A percentile compares a stretch with the other conserved stretches of the same genome.
phyloP scores from a whole-genome alignment of 2,113 vertebrate species.

The Pelusios castaneus region DNA sequence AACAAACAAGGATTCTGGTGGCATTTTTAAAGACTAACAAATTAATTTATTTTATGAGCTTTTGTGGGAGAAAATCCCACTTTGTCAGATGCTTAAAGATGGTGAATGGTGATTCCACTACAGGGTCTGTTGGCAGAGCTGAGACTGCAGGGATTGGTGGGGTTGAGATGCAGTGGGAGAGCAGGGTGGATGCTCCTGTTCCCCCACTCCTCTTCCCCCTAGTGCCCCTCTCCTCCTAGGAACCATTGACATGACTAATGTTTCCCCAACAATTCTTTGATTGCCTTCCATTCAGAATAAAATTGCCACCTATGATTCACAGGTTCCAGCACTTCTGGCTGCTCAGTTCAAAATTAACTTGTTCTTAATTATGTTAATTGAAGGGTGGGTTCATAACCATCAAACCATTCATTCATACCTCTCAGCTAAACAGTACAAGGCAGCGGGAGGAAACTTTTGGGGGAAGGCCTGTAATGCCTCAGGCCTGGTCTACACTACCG shows the following conservation, averaged over 20 bases:
- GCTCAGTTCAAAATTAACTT: not conserved
- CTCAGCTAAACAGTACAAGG: not conserved
- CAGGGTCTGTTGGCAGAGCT: not conserved
- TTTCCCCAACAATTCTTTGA: not conserved
- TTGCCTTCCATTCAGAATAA: not conserved
- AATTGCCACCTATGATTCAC: not conserved
- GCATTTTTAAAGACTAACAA: too few species aligned
- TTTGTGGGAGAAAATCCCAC: too few species aligned
- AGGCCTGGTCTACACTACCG: too few species aligned
- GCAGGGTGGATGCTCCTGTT: not conserved
- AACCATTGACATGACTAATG: not conserved
- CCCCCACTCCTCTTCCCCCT: not conserved
- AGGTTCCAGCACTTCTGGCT: not conserved
- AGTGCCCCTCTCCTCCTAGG: not conserved
- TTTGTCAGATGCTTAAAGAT: too few species aligned
- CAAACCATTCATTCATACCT: not conserved
- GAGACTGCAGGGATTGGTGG: not conserved
- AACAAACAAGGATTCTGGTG: too few species aligned
- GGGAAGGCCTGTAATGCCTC: not conserved
- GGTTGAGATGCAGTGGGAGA: not conserved
- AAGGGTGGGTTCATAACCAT: not conserved
- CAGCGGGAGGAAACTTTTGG: not conserved
- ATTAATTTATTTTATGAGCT: too few species aligned
- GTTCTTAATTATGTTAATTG: not conserved
- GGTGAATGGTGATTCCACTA: not conserved